Evolutionary conservation across 1,140 invertebrate genomes (phyloP), one percentile per base, ranked within the genome.

Genomic region (Sycobia sp.): DNA sequence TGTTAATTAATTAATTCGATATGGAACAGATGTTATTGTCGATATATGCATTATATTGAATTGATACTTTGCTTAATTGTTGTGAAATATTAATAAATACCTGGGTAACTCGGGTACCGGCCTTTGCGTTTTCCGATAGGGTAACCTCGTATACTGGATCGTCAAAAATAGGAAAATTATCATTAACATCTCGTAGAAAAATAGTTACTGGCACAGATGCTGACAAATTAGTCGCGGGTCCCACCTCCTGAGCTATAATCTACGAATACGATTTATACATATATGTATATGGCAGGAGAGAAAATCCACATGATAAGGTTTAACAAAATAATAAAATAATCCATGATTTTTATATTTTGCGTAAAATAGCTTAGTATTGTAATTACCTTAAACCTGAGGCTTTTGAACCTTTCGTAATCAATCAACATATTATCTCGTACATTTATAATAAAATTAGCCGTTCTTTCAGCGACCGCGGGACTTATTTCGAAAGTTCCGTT

Each of bases 401-500:
- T 86, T 67, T 89, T 87, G 5, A 87, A 83, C 25, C 84, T 84
- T 80, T 96, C 95, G 71, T 90, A 96, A 80, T 97, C 93, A 50
- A 97, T 82, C 39, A 91, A 76, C 1, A 84, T 83, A 55, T 91
- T 90, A 76, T 96, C 91, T 66, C 93, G 87, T 4, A 96, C 92
- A 70, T 87, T 87, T 39, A 97, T 89, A 13, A 91, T 82, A 70
- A 97, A 94, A 62, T 88, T 88, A 4, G 90, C 87, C 63, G 87
- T 86, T 49, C 91, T 87, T 75, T 93, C 90, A 0, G 90, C 91
- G n/a, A 93, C 91, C n/a, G 87, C 87, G 0, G 94, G 94, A n/a
- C 86, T 85, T 51, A 96, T 89, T 75, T 94, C 91, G 76, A 96
- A 96, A 3, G 91, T 93, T 16, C 90, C 90, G 76, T 93, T 92